These are phyloP conservation scores for Canis aureus DNA, from an alignment of 2,113 vertebrate species.

Conservation along the genomic window DNA sequence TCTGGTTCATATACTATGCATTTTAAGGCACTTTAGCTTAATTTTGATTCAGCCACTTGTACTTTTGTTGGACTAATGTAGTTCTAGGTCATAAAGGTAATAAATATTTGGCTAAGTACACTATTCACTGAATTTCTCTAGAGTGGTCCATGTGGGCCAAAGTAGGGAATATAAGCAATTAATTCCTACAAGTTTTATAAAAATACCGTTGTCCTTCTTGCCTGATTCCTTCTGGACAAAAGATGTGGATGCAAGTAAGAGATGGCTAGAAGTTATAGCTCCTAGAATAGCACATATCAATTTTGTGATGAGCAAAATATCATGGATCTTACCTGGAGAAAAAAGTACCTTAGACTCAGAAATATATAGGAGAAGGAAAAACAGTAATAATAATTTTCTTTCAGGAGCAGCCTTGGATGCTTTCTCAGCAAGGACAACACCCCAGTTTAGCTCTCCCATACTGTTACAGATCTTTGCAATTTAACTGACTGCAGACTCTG, in stretches of 20 bases:
- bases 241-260: background rate
- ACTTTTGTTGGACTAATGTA: background rate
- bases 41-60: background rate
- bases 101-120: background rate
- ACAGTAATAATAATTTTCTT: background rate
- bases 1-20: rapidly evolving
- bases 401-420: background rate
- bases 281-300: background rate
- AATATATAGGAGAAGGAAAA: rapidly evolving
- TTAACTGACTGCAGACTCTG: background rate
- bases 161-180: background rate
- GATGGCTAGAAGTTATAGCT: background rate
- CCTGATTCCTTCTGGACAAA: background rate
- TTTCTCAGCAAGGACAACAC: background rate
- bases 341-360: background rate
- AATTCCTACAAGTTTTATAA: background rate
- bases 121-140: background rate
- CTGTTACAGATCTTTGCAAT: background rate
- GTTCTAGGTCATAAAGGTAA: background rate
- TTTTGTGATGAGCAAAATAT: background rate
- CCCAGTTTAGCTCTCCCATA: background rate
- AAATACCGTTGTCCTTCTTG: background rate
- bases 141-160: background rate
- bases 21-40: background rate
- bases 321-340: rapidly evolving